Evolutionary conservation across 2,113 vertebrate genomes (phyloP).

Genomic region (Gambusia affinis): DNA sequence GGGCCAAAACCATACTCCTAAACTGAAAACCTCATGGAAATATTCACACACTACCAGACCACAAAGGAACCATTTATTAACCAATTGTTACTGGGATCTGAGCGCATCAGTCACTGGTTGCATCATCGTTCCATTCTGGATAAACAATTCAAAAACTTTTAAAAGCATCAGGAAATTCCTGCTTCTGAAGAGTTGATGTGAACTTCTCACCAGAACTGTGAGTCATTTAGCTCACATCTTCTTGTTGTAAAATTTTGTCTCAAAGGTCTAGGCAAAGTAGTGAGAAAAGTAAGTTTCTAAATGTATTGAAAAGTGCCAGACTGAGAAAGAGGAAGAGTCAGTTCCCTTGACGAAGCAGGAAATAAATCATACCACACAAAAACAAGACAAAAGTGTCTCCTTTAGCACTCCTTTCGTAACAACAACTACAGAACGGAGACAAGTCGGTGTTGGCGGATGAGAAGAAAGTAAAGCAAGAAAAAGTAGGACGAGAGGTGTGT

Average conservation of each 20-base stretch:
- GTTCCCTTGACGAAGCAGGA: conserved; percentile 39
- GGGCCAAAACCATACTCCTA: no score
- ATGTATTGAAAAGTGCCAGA: conserved; percentile 35
- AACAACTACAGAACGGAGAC: conserved; percentile 32
- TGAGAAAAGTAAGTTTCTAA: conserved; percentile 18
- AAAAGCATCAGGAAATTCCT: not conserved
- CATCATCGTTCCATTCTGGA: no score
- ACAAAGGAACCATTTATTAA: no score
- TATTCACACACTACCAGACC: no score
- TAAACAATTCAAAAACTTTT: no score
- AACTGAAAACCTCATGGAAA: no score
- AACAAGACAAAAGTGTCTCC: conserved; percentile 37
- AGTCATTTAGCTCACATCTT: not conserved
- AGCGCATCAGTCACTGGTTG: no score
- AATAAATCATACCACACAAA: conserved; percentile 23
- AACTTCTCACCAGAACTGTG: not conserved
- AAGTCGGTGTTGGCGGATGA: conserved; percentile 40
- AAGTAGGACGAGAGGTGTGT: conserved; percentile 71
- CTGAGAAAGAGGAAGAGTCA: conserved; percentile 28
- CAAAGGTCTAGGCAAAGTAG: conserved; percentile 8
- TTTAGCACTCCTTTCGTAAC: conserved; percentile 9
- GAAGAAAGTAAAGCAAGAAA: conserved; percentile 53
- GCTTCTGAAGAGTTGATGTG: not conserved
- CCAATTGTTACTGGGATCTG: no score
- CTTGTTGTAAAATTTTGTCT: not conserved